Percentiles rank a stretch among this genome's conserved stretches.
These are phyloP conservation scores for Lucilia sericata DNA, from an alignment of 1,140 invertebrate species.

Conservation along the genomic window DNA sequence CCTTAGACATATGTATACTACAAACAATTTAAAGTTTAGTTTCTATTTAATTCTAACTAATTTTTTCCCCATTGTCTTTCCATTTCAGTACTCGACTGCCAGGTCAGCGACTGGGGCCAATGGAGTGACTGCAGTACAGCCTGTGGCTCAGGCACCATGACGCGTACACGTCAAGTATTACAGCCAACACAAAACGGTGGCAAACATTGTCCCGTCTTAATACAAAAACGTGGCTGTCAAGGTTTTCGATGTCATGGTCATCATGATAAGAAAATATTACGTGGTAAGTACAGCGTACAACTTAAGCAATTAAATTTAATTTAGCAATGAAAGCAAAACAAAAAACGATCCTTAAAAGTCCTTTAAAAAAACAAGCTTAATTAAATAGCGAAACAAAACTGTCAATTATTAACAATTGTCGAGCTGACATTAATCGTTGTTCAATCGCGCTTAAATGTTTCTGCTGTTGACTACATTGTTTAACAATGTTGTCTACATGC, in stretches of 20 bases:
- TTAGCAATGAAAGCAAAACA: neutral
- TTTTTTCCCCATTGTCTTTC: neutral
- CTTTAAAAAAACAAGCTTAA: neutral
- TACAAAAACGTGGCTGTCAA: conserved; percentile 80
- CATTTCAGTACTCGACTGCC: conserved; percentile 79
- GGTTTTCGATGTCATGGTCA: conserved; percentile 77
- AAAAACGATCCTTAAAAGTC: neutral
- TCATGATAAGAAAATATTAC: conserved; percentile 74
- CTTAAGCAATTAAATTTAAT: neutral
- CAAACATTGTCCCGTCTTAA: conserved; percentile 78
- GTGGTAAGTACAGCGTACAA: conserved; percentile 71
- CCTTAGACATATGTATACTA: neutral
- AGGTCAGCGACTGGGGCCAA: conserved; percentile 79
- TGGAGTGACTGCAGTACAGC: conserved; percentile 82
- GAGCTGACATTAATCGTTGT: neutral
- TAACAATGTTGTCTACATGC: neutral
- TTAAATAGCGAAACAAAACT: neutral
- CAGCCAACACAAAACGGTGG: conserved; percentile 80
- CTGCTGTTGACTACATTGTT: neutral
- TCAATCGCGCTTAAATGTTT: neutral
- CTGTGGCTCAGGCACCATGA: conserved; percentile 83
- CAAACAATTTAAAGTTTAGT: neutral
- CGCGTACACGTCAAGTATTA: conserved; percentile 73
- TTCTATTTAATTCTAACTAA: neutral
- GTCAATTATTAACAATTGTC: neutral